phyloP scores from a whole-genome alignment of 2,797 vertebrate genomes.

The Accipiter superciliosus region DNA sequence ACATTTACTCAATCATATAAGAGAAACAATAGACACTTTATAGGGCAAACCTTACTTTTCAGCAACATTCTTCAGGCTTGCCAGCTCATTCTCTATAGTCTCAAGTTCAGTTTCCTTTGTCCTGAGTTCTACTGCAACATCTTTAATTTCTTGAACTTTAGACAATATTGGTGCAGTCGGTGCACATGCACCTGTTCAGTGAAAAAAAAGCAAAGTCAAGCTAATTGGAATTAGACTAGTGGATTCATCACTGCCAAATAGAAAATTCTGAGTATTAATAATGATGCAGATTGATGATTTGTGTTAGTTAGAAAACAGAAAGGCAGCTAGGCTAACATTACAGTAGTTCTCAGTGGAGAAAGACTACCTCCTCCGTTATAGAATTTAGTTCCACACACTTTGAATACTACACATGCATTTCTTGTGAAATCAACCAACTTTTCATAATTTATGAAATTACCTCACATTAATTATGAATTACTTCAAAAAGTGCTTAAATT shows the following conservation, averaged over 20 bases:
- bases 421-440: neutral
- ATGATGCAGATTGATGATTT: neutral
- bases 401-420: neutral
- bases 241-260: neutral
- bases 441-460: neutral
- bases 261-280: neutral
- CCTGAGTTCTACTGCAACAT: conserved; percentile 77
- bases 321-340: neutral
- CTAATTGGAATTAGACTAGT: neutral
- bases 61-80: conserved; percentile 79
- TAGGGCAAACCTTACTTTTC: conserved; percentile 81
- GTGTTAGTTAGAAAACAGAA: neutral
- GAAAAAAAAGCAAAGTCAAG: neutral
- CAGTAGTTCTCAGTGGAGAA: neutral
- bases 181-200: conserved; percentile 80
- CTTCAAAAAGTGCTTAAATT: neutral
- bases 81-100: conserved; percentile 79
- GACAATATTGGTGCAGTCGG: conserved; percentile 83
- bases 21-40: neutral
- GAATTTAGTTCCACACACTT: neutral
- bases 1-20: neutral
- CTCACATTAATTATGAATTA: neutral
- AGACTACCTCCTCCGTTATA: neutral
- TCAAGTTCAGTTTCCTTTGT: conserved; percentile 82
- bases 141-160: conserved; percentile 87